phyloP scores from a whole-genome alignment of 2,888 invertebrate species.

The Apamea sordens region DNA sequence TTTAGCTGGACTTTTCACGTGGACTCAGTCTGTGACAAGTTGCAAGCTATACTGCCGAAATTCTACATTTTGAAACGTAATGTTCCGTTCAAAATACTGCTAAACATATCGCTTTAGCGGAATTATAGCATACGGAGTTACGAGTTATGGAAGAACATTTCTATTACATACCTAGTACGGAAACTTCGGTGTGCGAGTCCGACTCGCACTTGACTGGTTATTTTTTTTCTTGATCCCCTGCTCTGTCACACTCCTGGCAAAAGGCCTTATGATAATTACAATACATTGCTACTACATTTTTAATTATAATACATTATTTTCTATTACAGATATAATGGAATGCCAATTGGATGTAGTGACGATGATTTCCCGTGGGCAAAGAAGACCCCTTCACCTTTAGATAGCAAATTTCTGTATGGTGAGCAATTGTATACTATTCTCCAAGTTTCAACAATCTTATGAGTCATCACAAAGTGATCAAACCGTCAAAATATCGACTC shows the following conservation, averaged over 20 bases:
- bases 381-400: conserved; percentile 89
- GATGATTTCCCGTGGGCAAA: conserved; percentile 97
- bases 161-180: neutral
- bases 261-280: no score
- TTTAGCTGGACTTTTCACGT: neutral
- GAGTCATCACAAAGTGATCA: neutral
- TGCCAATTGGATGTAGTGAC: conserved; percentile 97
- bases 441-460: neutral
- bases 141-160: neutral
- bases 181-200: no score
- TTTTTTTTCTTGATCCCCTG: neutral
- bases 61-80: neutral
- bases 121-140: neutral
- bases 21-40: conserved; percentile 10
- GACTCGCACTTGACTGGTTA: no score
- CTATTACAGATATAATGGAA: conserved; percentile 96
- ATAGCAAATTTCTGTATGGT: conserved; percentile 97
- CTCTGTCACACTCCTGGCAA: no score
- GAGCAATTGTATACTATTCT: conserved; percentile 68
- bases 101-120: neutral
- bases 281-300: neutral
- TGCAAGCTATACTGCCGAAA: neutral
- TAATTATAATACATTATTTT: neutral
- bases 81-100: neutral
- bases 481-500: neutral